A percentile compares a stretch with the other conserved stretches of the same genome.
These are phyloP conservation scores for Notodonta dromedarius DNA, from an alignment of 2,888 invertebrate genomes.

Conservation along the genomic window DNA sequence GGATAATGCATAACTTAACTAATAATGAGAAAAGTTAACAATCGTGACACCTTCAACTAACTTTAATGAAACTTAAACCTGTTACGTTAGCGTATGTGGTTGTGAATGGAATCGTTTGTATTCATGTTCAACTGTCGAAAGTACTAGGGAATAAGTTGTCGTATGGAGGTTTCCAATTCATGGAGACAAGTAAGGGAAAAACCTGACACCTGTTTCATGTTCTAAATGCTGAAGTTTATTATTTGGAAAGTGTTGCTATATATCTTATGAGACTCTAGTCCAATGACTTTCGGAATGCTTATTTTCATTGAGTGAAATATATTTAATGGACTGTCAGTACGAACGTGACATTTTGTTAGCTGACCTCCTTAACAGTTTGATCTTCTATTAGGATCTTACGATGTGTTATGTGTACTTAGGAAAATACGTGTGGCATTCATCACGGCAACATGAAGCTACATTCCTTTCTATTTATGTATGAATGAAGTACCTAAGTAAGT, in stretches of 20 bases:
- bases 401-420: not conserved
- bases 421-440: not conserved
- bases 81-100: not conserved
- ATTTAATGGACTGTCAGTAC: constrained; percentile 2
- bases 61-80: not conserved
- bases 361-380: not conserved
- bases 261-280: not conserved
- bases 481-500: too few relatives aligned
- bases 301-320: not conserved
- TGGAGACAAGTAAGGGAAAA: not conserved
- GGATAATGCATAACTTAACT: constrained; percentile 5
- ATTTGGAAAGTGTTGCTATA: not conserved
- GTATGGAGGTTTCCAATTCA: not conserved
- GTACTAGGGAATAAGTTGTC: not conserved
- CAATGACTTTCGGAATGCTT: not conserved
- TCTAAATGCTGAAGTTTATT: not conserved
- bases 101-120: not conserved
- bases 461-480: too few relatives aligned
- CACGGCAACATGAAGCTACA: not conserved
- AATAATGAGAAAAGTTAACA: constrained; percentile 5
- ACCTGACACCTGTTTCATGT: not conserved
- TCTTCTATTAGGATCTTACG: not conserved
- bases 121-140: not conserved
- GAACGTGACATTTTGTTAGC: constrained; percentile 5
- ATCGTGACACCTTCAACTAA: constrained; percentile 1